Evolutionary conservation across 1,140 invertebrate species (phyloP), one percentile per base, ranked within the genome.

Genomic region (Protaetia brevitarsis): DNA sequence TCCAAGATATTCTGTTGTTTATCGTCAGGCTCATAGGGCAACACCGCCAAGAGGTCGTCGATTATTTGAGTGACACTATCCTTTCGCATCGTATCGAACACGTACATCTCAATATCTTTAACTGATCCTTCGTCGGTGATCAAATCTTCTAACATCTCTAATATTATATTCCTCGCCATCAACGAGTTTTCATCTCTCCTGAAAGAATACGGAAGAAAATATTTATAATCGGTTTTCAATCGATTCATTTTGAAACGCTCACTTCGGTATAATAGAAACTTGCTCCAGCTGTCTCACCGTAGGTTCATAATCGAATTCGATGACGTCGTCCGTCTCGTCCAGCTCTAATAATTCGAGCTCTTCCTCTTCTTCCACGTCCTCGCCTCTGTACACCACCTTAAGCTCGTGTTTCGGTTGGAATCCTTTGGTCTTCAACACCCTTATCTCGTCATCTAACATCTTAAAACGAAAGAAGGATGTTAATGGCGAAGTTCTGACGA

Each of bases 1-100:
- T 71, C 69, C 8, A 70, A 28, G n/a, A 64, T 51, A 34, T 64
- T 62, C 51, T 41, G 37, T 31, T 68, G 16, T 36, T 23, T 29
- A 16, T 61, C 36, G 1, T 26, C 26, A 3, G 19, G 13, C 34
- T 30, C 23, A 28, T 34, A 26, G 5, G 67, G 72, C n/a, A 66
- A 13, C 29, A 63, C 21, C 21, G 26, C 34, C 3, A 45, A n/a
- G 13, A 66, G 13, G 8, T 66, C 34, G 26, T 66, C 65, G 16
- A 51, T 56, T 11, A 66, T 62, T 28, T 26, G 10, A 23, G 57
- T 26, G 4, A 66, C 16, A 31, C 65, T 66, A 13, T 16, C 34
- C 16, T 58, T 19, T 41, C 5, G 13, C 29, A 66, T 30, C 7
- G 45, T 23, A 29, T 61, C 21, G 16, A 16, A 16, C 3, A 60